Base-by-base conservation (phyloP, 2,797 vertebrate genomes). In the Pangasius djambal region DNA sequence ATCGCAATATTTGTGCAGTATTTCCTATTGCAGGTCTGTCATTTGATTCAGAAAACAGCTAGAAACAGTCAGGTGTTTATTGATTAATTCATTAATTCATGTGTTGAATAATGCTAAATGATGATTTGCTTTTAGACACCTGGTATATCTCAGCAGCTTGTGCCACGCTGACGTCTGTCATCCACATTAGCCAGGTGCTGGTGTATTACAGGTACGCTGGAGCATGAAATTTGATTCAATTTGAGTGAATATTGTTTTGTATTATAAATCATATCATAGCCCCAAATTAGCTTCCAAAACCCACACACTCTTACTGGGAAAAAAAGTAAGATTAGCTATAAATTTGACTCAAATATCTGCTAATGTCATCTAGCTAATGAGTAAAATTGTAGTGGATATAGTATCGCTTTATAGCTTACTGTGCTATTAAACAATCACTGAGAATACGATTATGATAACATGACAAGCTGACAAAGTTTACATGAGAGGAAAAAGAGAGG, bases 121-220 rank as follows among this genome's bases (percentile, higher is more conserved):
- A 13, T 81, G 79, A 2, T 83, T 40, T 63, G 57, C 6, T 40
- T 83, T 61, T 15, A 98, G 97, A 91, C 87, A 95, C 93, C 84
- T 98, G 97, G 97, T 81, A 96, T 20, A 93, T 92, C 65, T 97
- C 97, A n/a, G 95, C 95, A 59, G 92, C 97, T 88, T 95, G 97
- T 59, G 94, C 97, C 22, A 94, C 93, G 61, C 91, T 97, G 57
- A 97, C 96, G 0, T 97, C 97, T 20, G 92, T 97, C 52, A 94
- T 93, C 15, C 97, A 98, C 85, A 95, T 95, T 2, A 95, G 97
- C 91, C 97, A 98, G 79, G 95, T 98, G 77, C 90, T 98, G 89
- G 95, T 92, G 28, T 98, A 97, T 94, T 98, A 98, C 94, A 97
- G 97, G 97, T 98, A 94, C 91, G 44, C 1, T 28, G 8, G 28